These are phyloP conservation scores for Lottia gigantea DNA, from an alignment of 2,888 invertebrate genomes.

Conservation along the genomic window DNA sequence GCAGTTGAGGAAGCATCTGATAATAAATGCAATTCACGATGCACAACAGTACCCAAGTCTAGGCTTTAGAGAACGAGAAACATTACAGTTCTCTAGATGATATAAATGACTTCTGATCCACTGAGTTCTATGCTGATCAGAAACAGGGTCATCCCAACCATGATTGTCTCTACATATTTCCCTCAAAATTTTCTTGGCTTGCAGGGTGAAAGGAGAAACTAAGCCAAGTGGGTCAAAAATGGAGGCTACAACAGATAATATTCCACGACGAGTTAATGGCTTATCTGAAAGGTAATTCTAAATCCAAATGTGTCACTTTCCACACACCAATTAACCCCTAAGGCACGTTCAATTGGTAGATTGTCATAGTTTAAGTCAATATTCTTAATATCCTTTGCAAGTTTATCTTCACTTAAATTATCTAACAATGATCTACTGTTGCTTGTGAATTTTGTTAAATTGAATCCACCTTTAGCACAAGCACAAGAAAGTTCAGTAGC, in stretches of 20 bases:
- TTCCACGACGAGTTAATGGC: conserved; percentile 4
- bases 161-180: not conserved
- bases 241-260: not conserved
- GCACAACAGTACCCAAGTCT: conserved; percentile 15
- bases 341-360: conserved; percentile 11
- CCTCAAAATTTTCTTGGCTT: conserved; percentile 10
- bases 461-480: not conserved
- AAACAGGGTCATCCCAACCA: conserved; percentile 13
- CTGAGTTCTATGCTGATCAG: not conserved
- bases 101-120: not conserved
- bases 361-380: conserved; percentile 9
- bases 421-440: not conserved
- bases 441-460: not conserved
- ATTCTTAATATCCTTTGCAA: not conserved
- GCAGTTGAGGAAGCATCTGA: conserved; percentile 28
- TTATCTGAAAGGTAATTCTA: not conserved
- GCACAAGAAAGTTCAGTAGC: not conserved
- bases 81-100: not conserved
- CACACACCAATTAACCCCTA: conserved; percentile 8
- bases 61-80: conserved; percentile 24
- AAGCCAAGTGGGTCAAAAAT: conserved; percentile 13
- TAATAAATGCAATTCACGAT: conserved; percentile 26
- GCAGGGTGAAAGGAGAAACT: conserved; percentile 5
- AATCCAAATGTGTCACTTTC: not conserved
- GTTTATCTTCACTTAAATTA: not conserved